These are phyloP conservation scores for Mactra quadrangularis DNA, from an alignment of 1,140 invertebrate genomes.

Conservation along the genomic window DNA sequence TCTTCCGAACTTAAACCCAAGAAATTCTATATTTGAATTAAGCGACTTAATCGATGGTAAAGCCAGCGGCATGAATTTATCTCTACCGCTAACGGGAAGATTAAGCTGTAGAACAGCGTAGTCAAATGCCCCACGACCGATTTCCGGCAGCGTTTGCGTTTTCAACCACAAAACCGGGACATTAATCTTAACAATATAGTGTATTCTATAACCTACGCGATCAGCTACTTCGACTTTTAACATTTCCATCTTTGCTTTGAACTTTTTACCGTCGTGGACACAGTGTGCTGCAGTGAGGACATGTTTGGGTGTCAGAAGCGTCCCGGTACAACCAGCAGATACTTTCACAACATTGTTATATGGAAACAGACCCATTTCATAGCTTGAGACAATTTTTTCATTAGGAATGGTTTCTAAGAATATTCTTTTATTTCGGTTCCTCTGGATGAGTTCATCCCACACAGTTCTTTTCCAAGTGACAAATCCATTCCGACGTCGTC, in stretches of 20 bases:
- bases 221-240: constrained; percentile 72
- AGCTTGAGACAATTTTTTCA: neutral
- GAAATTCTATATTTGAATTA: constrained; percentile 68
- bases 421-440: constrained; percentile 8
- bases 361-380: constrained; percentile 67
- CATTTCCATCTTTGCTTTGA: constrained; percentile 70
- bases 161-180: constrained; percentile 71
- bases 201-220: constrained; percentile 67
- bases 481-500: too few species aligned
- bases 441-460: too few species aligned
- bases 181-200: constrained; percentile 75
- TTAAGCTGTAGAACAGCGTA: constrained; percentile 73
- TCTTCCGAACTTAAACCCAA: constrained; percentile 66
- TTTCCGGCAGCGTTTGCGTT: constrained; percentile 36
- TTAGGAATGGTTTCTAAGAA: constrained; percentile 1
- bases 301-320: constrained; percentile 70
- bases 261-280: constrained; percentile 71
- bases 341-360: constrained; percentile 74
- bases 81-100: constrained; percentile 64
- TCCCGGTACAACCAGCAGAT: constrained; percentile 77
- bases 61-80: constrained; percentile 69
- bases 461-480: too few species aligned
- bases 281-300: constrained; percentile 77
- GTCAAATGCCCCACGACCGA: constrained; percentile 65
- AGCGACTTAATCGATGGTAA: constrained; percentile 67